Conservation (phyloP, 2,888 invertebrate genomes). For the Altica lythri region DNA sequence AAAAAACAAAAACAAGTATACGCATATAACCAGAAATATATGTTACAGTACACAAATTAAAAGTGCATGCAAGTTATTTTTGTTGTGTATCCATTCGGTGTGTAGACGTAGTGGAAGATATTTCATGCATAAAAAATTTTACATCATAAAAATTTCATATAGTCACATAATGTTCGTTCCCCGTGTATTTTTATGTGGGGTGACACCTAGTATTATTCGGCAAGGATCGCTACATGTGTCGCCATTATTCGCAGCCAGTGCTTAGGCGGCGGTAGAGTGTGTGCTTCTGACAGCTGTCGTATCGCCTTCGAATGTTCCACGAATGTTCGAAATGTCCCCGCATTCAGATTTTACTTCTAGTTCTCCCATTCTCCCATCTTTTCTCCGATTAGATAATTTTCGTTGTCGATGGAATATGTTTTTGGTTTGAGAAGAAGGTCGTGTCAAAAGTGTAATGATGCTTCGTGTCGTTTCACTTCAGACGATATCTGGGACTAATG, state of each 20-base stretch:
- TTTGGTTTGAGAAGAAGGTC: background rate
- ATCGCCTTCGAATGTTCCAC: slow-evolving; percentile 44
- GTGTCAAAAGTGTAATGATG: slow-evolving; percentile 6
- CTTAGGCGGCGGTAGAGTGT: slow-evolving; percentile 42
- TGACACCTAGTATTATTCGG: slow-evolving; percentile 57
- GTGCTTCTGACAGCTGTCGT: slow-evolving; percentile 59
- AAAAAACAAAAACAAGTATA: no score
- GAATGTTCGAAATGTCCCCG: slow-evolving; percentile 54
- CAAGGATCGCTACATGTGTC: slow-evolving; percentile 55
- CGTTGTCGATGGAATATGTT: background rate
- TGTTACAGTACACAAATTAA: no score
- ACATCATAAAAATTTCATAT: slow-evolving; percentile 56
- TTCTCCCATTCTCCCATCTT: slow-evolving; percentile 8
- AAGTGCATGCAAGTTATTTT: no score
- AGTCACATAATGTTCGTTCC: slow-evolving; percentile 51
- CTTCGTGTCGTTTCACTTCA: no score
- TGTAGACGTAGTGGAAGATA: slow-evolving; percentile 20
- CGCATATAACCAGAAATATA: no score
- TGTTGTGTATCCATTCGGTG: slow-evolving; percentile 26
- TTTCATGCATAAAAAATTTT: slow-evolving; percentile 47
- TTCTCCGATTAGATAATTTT: slow-evolving; percentile 19
- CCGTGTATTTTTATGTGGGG: slow-evolving; percentile 55
- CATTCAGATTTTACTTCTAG: slow-evolving; percentile 12
- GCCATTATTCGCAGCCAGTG: slow-evolving; percentile 58
- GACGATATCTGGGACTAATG: no score